Evolutionary conservation across 2,113 vertebrate species (phyloP).

Genomic region (Scatophagus argus): DNA sequence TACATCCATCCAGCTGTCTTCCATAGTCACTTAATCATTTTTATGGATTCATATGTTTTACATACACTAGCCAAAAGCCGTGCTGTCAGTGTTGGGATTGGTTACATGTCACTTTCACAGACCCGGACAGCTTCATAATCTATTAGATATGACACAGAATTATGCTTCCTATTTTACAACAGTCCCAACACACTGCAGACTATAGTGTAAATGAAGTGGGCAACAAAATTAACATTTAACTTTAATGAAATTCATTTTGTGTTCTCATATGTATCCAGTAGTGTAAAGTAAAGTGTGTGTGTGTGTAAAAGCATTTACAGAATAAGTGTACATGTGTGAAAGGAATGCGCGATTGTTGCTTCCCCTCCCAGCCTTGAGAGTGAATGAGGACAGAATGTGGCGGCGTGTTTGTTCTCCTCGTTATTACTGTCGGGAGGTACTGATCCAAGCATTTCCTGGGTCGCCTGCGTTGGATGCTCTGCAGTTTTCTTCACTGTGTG

Average conservation of each 20-base stretch:
- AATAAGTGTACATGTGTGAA: conserved; percentile 2
- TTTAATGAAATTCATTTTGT: background rate
- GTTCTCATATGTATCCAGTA: too few relatives aligned
- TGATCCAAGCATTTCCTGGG: background rate
- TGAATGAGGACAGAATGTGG: background rate
- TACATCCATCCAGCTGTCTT: background rate
- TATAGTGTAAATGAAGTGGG: background rate
- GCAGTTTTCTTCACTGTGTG: background rate
- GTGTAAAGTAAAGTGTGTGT: background rate
- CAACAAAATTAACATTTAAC: background rate
- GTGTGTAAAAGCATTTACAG: background rate
- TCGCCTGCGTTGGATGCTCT: background rate
- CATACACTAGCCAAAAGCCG: background rate
- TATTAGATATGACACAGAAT: background rate
- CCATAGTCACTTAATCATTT: background rate
- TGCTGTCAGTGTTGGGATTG: background rate
- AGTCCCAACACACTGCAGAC: background rate
- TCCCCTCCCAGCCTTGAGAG: background rate
- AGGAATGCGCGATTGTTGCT: background rate
- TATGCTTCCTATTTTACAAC: background rate
- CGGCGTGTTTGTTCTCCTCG: background rate
- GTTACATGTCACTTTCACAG: background rate
- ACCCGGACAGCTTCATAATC: background rate
- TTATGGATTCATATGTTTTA: background rate
- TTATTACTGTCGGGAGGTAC: background rate